phyloP scores from a whole-genome alignment of 2,888 invertebrate genomes.

The Epicampocera succincta region DNA sequence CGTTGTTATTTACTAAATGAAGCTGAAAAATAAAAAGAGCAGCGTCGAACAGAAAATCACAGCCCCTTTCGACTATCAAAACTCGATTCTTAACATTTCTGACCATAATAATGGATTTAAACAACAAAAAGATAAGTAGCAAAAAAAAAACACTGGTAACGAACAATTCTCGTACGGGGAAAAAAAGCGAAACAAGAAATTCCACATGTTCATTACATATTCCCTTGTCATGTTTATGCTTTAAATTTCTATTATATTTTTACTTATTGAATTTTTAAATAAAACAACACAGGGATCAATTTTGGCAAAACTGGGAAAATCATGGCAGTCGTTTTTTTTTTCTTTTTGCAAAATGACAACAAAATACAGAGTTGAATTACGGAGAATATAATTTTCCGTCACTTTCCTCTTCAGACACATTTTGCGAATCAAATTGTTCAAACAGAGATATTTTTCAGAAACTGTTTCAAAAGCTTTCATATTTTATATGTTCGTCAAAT shows the following conservation, averaged over 20 bases:
- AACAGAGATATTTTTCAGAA: too few species aligned
- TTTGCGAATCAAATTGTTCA: too few species aligned
- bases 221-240: conserved; percentile 29
- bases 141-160: conserved; percentile 3
- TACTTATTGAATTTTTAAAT: neutral
- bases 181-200: conserved; percentile 22
- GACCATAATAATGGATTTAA: conserved; percentile 61
- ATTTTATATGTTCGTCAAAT: too few species aligned
- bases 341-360: too few species aligned
- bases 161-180: neutral
- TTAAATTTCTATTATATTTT: neutral
- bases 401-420: too few species aligned
- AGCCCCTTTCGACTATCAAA: conserved; percentile 37
- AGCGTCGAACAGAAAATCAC: conserved; percentile 13
- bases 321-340: too few species aligned
- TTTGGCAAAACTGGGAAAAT: conserved; percentile 4
- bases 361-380: too few species aligned
- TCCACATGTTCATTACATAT: conserved; percentile 40
- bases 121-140: conserved; percentile 22
- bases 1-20: conserved; percentile 3
- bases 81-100: conserved; percentile 59
- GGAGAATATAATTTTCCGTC: too few species aligned
- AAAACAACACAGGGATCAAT: conserved; percentile 20
- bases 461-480: too few species aligned
- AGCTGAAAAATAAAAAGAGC: conserved; percentile 3